A percentile compares a stretch with the other conserved stretches of the same genome.
These are phyloP conservation scores for Callospermophilus lateralis DNA, from an alignment of 2,113 vertebrate species.

Conservation along the genomic window DNA sequence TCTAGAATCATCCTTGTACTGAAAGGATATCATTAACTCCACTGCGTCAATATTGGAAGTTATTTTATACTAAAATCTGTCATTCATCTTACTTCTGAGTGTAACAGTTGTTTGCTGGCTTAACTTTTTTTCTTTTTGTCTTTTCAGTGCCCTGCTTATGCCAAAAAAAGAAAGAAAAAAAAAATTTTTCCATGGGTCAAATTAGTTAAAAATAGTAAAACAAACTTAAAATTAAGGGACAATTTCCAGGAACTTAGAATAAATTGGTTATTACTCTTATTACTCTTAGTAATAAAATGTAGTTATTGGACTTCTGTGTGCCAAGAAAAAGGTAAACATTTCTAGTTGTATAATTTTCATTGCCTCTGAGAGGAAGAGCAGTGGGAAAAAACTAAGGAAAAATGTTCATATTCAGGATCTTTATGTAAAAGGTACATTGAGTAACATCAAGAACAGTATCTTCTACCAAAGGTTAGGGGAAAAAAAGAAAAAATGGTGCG, in stretches of 20 bases:
- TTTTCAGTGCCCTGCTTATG: background rate
- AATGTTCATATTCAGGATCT: background rate
- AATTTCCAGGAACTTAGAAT: slow-evolving; percentile 56
- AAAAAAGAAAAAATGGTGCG: background rate
- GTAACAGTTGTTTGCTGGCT: background rate
- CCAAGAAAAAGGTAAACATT: slow-evolving; percentile 55
- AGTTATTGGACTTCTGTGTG: slow-evolving; percentile 39
- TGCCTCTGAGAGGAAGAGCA: slow-evolving; percentile 18
- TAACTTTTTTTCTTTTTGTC: background rate
- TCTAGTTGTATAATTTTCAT: slow-evolving; percentile 56
- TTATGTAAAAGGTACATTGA: background rate
- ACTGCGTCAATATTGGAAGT: background rate
- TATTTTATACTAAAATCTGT: background rate
- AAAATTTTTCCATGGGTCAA: background rate
- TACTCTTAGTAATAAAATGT: slow-evolving; percentile 45
- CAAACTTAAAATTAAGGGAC: slow-evolving; percentile 38
- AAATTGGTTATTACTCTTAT: slow-evolving; percentile 48
- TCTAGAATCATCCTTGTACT: background rate
- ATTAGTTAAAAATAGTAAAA: slow-evolving; percentile 50
- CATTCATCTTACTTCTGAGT: background rate
- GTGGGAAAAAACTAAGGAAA: background rate
- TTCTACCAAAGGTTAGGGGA: background rate
- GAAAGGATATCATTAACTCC: background rate
- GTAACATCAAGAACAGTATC: background rate
- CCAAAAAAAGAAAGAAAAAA: background rate